Conservation (phyloP, 2,113 vertebrate genomes). For the Sorex araneus region DNA sequence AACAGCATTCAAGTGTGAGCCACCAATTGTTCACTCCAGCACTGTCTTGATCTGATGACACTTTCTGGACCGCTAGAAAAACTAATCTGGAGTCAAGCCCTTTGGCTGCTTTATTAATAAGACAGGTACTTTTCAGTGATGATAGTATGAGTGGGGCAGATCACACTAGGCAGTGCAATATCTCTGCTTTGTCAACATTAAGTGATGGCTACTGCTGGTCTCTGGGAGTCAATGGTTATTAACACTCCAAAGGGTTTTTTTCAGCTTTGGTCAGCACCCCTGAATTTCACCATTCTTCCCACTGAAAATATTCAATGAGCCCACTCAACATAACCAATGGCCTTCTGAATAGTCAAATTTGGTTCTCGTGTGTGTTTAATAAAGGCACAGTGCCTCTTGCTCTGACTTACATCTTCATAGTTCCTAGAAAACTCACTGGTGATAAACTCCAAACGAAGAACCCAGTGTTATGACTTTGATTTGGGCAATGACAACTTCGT, state of each 20-base stretch:
- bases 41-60: neutral
- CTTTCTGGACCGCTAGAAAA: slow-evolving; percentile 30
- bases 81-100: neutral
- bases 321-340: neutral
- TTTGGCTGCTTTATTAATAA: slow-evolving; percentile 8
- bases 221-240: slow-evolving; percentile 56
- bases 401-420: slow-evolving; percentile 1
- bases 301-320: slow-evolving; percentile 39
- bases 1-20: no score
- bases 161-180: neutral
- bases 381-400: neutral
- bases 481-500: neutral
- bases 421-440: neutral
- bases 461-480: neutral
- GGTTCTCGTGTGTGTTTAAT: slow-evolving; percentile 2
- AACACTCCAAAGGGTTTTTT: slow-evolving; percentile 40
- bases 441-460: neutral
- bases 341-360: slow-evolving; percentile 13
- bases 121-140: slow-evolving; percentile 57
- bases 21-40: no score
- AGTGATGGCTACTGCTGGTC: neutral
- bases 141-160: neutral
- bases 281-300: slow-evolving; percentile 43
- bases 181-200: neutral
- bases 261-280: slow-evolving; percentile 40